Evolutionary conservation across 2,113 vertebrate genomes (phyloP), one percentile per base, ranked within the genome.

Genomic region (Pterocles orientalis): DNA sequence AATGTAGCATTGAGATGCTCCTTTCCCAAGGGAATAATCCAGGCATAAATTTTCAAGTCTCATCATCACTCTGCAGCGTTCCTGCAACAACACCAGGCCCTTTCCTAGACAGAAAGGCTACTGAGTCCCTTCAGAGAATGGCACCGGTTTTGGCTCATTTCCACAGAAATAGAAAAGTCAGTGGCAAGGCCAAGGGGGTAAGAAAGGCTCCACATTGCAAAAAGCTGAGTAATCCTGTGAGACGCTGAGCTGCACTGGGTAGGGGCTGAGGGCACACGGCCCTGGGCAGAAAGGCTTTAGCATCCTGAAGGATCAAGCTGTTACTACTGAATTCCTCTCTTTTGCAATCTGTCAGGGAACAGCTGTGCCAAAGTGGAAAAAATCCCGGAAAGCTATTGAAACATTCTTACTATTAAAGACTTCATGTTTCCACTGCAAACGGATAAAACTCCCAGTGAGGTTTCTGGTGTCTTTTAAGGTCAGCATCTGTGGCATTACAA

Each of bases 401-500:
- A 95, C 69, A 65, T 81, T 82, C 88, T 92, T 86, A 92, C 82
- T 92, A 69, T 84, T 86, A 93, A 96, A 94, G 88, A 90, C 57
- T 79, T 96, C 62, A 8, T 94, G 90, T 94, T 96, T 94, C 86
- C 90, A 93, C 76, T 71, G 77, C 83, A 76, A 95, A 72, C 4
- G 82, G 88, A 83, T 88, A 78, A 64, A 88, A 48, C 69, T 96
- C 92, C 95, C 88, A 54, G 29, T 33, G 95, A 90, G 94, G 68
- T 64, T 94, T 93, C 88, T 94, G 65, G 61, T 90, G 92, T 91
- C 86, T 95, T 91, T 82, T 95, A 69, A 96, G 95, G 96, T 92
- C 95, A 82, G 72, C 2, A 4, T 71, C 83, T 92, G 72, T 2
- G 5, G 88, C 39, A 36, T 92, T 96, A 71, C 83, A 75, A 96